These are phyloP conservation scores for Mechanitis mazaeus DNA, from an alignment of 2,888 invertebrate genomes.

Conservation along the genomic window DNA sequence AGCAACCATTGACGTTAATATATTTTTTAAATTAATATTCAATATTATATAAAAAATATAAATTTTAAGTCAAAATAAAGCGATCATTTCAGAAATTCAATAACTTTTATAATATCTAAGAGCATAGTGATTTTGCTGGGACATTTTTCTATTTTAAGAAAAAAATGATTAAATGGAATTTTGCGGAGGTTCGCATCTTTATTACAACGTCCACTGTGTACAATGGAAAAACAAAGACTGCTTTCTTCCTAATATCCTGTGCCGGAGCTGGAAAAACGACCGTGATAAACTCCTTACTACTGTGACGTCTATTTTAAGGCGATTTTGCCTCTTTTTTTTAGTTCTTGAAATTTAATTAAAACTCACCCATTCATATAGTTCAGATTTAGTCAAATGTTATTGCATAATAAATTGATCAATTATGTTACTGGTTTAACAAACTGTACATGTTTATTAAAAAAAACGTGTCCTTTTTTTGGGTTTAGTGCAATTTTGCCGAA, in stretches of 20 bases:
- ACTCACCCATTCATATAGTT: not conserved
- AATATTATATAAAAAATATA: not conserved
- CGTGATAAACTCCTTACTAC: constrained; percentile 21
- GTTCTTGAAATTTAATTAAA: not conserved
- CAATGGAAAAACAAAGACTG: constrained; percentile 35
- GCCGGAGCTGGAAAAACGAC: constrained; percentile 31
- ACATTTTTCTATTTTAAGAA: not conserved
- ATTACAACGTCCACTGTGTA: constrained; percentile 29
- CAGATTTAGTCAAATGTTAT: not conserved
- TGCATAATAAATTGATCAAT: not conserved
- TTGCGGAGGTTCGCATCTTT: constrained; percentile 33
- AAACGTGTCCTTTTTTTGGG: constrained; percentile 10
- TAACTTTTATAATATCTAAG: not conserved
- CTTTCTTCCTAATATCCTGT: constrained; percentile 41
- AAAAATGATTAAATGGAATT: constrained; percentile 43
- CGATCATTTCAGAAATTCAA: not conserved
- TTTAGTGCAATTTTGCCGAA: constrained; percentile 16
- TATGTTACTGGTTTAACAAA: not conserved
- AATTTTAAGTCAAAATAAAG: not conserved
- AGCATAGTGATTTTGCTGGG: not conserved
- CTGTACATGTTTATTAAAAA: not conserved
- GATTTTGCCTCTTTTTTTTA: not conserved
- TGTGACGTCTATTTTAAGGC: constrained; percentile 15
- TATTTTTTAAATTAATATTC: not conserved
- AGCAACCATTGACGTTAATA: no score